A percentile compares a stretch with the other conserved stretches of the same genome.
phyloP scores from a whole-genome alignment of 2,888 invertebrate genomes.

The Aporophyla lueneburgensis region DNA sequence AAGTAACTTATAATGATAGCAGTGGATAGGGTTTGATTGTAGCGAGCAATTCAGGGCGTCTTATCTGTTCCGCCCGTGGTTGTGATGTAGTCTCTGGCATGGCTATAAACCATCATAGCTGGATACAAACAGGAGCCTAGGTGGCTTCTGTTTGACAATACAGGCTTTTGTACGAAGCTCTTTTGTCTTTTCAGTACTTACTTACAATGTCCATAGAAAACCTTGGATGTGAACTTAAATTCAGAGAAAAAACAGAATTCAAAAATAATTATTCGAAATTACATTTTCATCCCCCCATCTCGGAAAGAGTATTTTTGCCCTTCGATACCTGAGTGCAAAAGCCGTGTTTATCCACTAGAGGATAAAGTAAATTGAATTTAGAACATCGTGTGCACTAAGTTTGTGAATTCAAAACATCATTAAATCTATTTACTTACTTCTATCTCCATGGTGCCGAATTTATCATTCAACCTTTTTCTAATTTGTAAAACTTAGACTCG shows the following conservation, averaged over 20 bases:
- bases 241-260: not conserved
- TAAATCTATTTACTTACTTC: too few relatives aligned
- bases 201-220: not conserved
- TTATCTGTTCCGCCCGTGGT: slow-evolving; percentile 30
- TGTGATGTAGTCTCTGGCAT: slow-evolving; percentile 2
- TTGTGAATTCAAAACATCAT: too few relatives aligned
- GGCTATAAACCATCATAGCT: not conserved
- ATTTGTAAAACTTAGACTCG: too few relatives aligned
- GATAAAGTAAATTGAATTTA: too few relatives aligned
- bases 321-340: too few relatives aligned
- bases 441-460: too few relatives aligned
- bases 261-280: slow-evolving; percentile 20
- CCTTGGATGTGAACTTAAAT: not conserved
- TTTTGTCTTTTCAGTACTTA: not conserved
- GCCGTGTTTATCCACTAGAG: too few relatives aligned
- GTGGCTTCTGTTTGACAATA: slow-evolving; percentile 4
- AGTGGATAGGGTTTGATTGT: slow-evolving; percentile 11
- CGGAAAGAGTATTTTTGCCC: too few relatives aligned
- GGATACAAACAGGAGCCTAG: slow-evolving; percentile 12
- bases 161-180: not conserved
- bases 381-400: too few relatives aligned
- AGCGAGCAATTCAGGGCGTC: slow-evolving; percentile 6
- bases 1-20: slow-evolving; percentile 55
- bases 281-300: too few relatives aligned
- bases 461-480: too few relatives aligned